These are phyloP conservation scores for Heterodera filipjevi DNA, from an alignment of 2,888 invertebrate species.

Conservation along the genomic window DNA sequence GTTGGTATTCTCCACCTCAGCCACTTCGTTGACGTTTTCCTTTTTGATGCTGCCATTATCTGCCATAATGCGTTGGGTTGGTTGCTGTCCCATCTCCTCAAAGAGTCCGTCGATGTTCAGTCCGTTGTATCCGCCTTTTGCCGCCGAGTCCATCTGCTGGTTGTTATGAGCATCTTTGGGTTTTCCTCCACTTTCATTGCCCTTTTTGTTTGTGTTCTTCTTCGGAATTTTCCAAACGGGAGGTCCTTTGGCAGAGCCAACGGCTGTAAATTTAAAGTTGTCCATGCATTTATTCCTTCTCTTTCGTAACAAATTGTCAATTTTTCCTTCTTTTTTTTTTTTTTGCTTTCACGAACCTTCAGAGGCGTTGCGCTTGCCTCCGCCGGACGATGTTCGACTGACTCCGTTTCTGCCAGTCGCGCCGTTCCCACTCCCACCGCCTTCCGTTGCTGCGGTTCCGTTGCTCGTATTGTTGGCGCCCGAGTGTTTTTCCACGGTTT, in stretches of 20 bases:
- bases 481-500: not conserved
- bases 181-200: not conserved
- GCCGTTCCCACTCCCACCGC: not conserved
- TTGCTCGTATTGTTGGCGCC: not conserved
- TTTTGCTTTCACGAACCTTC: not conserved
- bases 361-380: not conserved
- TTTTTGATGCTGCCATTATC: not conserved
- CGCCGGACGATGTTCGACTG: not conserved
- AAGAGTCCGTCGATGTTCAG: conserved; percentile 14
- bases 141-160: not conserved
- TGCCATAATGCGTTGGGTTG: not conserved
- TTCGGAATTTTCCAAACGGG: conserved; percentile 5
- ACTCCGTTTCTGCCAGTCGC: not conserved
- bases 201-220: not conserved
- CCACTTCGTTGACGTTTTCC: not conserved
- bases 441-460: not conserved
- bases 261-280: not conserved
- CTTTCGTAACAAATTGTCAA: no score
- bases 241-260: not conserved
- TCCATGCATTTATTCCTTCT: no score
- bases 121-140: not conserved
- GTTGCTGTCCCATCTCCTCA: conserved; percentile 1
- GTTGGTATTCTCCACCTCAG: not conserved
- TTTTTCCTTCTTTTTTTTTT: no score
- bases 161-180: not conserved